A percentile compares a stretch with the other conserved stretches of the same genome.
Evolutionary conservation across 2,888 invertebrate genomes (phyloP).

Genomic region (Dinocampus coccinellae): DNA sequence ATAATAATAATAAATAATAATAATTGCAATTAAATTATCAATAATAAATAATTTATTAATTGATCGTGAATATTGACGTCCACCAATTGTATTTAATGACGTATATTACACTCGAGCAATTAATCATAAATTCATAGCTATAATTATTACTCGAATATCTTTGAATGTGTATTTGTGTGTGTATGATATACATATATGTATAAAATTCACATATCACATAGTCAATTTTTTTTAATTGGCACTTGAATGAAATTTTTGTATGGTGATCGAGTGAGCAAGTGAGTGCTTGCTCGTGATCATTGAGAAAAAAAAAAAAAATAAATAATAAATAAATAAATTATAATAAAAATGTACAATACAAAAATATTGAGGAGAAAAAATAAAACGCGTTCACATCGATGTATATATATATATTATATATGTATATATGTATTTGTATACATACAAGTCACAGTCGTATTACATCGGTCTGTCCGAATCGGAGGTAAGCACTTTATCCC

Average conservation of each 20-base stretch:
- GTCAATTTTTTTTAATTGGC: background rate
- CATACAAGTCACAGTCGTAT: background rate
- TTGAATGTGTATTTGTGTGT: background rate
- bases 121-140: background rate
- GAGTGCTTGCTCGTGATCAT: too few species aligned
- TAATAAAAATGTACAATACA: background rate
- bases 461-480: slow-evolving; percentile 26
- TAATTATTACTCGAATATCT: background rate
- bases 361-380: background rate
- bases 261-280: background rate
- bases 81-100: background rate
- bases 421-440: background rate
- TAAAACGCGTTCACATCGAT: background rate
- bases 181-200: too few species aligned
- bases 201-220: background rate
- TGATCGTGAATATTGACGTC: background rate
- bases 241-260: background rate
- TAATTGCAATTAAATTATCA: background rate
- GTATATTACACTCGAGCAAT: background rate
- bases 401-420: background rate
- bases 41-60: background rate
- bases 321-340: background rate
- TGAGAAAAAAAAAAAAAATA: too few species aligned
- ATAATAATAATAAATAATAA: background rate
- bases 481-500: slow-evolving; percentile 38